These are phyloP conservation scores for Schizotus pectinicornis DNA, from an alignment of 2,888 invertebrate genomes.

Conservation along the genomic window DNA sequence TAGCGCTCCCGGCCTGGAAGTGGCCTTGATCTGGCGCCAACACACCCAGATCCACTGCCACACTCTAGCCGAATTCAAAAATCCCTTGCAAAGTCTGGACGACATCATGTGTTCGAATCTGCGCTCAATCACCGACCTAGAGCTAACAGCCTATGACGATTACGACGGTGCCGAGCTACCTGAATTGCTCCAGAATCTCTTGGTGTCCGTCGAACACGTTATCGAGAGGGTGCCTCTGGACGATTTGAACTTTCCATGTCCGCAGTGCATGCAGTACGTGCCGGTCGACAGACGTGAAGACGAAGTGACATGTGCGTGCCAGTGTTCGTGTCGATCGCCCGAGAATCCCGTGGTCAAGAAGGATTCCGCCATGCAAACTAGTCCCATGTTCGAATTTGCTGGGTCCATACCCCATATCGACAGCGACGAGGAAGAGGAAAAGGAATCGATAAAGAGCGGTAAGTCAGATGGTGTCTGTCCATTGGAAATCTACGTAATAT, in stretches of 20 bases:
- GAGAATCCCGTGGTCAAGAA: slow-evolving; percentile 53
- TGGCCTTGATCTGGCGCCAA: slow-evolving; percentile 53
- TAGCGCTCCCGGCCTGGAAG: slow-evolving; percentile 49
- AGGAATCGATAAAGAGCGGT: slow-evolving; percentile 54
- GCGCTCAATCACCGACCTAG: slow-evolving; percentile 51
- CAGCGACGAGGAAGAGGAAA: slow-evolving; percentile 71
- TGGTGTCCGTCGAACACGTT: slow-evolving; percentile 73
- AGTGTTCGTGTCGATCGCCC: slow-evolving; percentile 51
- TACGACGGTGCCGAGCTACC: slow-evolving; percentile 64
- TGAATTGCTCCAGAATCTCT: slow-evolving; percentile 68
- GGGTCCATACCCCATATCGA: slow-evolving; percentile 75
- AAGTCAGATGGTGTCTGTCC: too few relatives aligned
- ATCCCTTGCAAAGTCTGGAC: slow-evolving; percentile 47
- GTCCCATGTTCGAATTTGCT: slow-evolving; percentile 69
- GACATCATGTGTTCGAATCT: slow-evolving; percentile 55
- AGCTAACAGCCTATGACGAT: slow-evolving; percentile 50
- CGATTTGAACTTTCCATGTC: slow-evolving; percentile 68
- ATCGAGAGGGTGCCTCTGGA: slow-evolving; percentile 70
- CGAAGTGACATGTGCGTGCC: slow-evolving; percentile 52
- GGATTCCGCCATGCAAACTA: slow-evolving; percentile 60
- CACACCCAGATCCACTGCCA: slow-evolving; percentile 48
- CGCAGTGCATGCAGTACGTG: slow-evolving; percentile 58
- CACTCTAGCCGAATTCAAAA: slow-evolving; percentile 51
- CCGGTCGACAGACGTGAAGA: slow-evolving; percentile 55
- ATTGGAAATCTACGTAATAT: too few relatives aligned